Evolutionary conservation across 2,888 invertebrate species (phyloP), one percentile per base, ranked within the genome.

Genomic region (Atethmia centrago): DNA sequence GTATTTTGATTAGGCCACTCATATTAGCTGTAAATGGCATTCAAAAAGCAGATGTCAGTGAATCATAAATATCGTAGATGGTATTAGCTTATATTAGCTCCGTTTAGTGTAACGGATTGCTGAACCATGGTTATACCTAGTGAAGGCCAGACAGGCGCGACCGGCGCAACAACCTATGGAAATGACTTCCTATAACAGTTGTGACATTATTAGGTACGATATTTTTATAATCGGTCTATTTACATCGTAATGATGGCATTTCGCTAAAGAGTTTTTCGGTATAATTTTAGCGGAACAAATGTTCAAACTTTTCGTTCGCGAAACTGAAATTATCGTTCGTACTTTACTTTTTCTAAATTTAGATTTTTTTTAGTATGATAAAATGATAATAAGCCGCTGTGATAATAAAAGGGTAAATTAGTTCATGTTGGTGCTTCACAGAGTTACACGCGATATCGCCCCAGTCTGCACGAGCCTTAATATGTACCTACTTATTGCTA

Each of bases 151-250:
- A 42, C 58, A 55, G 79, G 66, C 66, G 72, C 45, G 14, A 21
- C 42, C 42, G 42, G 83, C 66, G 53, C 79, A 63, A 58, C 62
- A 79, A 72, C 79, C 67, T 80, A 83, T 83, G 58, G 40, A 63
- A 79, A 71, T 79, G n/a, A 71, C 55, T 71, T 80, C 67, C 67
- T 71, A 56, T 67, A 53, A 25, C 9, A 45, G 36, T 25, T 56
- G 42, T n/a, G 14, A 49, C 16, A 36, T 56, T 53, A 71, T 31
- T 53, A 71, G n/a, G 5, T 45, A 3, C 5, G n/a, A n/a, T 47
- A 21, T 47, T 16, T 51, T 12, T 28, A 4, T 36, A 1, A 58
- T 45, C 3, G 10, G 19, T 9, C 2, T 62, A 25, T 61, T 59
- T 61, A 53, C 21, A n/a, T 28, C 16, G 25, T 25, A 16, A 12